A percentile compares a stretch with the other conserved stretches of the same genome.
phyloP scores from a whole-genome alignment of 2,113 vertebrate genomes.

The Agapornis roseicollis region DNA sequence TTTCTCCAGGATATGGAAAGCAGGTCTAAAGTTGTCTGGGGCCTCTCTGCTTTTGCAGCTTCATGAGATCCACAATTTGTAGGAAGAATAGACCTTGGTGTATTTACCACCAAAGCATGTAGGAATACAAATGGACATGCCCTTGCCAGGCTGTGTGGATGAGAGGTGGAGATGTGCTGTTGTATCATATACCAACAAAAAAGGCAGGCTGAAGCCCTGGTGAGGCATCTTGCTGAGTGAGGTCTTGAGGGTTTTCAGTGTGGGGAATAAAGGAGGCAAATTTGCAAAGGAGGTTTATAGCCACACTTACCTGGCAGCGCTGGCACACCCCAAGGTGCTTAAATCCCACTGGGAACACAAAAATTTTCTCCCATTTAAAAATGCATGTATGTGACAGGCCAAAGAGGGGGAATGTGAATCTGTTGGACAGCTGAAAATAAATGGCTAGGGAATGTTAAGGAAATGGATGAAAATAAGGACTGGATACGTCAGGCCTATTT shows the following conservation, averaged over 20 bases:
- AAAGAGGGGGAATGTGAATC: not conserved
- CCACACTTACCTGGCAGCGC: not conserved
- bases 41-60: not conserved
- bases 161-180: not conserved
- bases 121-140: too few relatives aligned
- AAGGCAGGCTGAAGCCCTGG: not conserved
- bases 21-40: not conserved
- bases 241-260: not conserved
- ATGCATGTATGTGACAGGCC: not conserved
- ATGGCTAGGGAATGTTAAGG: not conserved
- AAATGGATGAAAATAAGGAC: not conserved
- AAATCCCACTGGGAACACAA: not conserved
- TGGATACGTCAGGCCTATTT: not conserved
- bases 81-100: not conserved
- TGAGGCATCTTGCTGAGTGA: not conserved
- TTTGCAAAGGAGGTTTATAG: not conserved
- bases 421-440: not conserved
- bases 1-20: not conserved
- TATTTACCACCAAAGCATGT: not conserved
- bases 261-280: not conserved
- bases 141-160: not conserved
- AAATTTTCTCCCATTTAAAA: not conserved
- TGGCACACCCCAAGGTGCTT: not conserved
- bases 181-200: not conserved
- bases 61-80: not conserved